A percentile compares a stretch with the other conserved stretches of the same genome.
phyloP scores from a whole-genome alignment of 2,113 vertebrate species.

The Actinemys pallida region DNA sequence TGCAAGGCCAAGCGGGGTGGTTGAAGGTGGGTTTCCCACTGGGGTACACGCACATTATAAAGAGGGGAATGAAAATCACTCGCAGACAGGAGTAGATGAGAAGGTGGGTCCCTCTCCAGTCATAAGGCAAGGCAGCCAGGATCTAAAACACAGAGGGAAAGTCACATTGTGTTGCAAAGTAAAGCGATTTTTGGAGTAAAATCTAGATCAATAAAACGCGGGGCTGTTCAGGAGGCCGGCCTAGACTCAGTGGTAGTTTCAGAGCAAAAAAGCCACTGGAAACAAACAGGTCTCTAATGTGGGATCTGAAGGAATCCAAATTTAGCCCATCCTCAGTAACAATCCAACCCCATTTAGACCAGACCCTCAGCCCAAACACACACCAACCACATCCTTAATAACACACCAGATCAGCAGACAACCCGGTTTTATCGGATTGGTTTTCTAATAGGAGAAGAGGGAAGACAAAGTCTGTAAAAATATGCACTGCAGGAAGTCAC shows the following conservation, averaged over 20 bases:
- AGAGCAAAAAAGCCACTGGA: background rate
- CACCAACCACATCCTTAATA: background rate
- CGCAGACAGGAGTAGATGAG: constrained; percentile 92
- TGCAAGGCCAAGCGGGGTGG: constrained; percentile 96
- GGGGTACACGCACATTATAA: constrained; percentile 96
- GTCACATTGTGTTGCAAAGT: accelerated
- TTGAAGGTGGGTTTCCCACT: constrained; percentile 84
- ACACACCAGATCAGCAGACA: background rate
- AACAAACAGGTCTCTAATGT: accelerated
- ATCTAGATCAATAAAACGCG: background rate
- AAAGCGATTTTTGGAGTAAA: accelerated
- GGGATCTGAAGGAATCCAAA: background rate
- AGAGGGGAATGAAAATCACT: constrained; percentile 95
- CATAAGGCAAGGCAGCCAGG: constrained; percentile 92
- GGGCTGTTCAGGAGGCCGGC: background rate
- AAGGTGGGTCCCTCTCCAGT: constrained; percentile 92
- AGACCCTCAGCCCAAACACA: background rate
- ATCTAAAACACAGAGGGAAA: constrained; percentile 81
- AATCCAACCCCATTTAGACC: background rate
- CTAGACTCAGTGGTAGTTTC: background rate
- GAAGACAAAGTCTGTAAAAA: background rate
- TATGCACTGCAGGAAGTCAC: too few species aligned
- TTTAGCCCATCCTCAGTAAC: accelerated
- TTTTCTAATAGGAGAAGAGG: background rate
- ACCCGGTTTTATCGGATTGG: background rate